Evolutionary conservation across 2,888 invertebrate species (phyloP), one percentile per base, ranked within the genome.

Genomic region (Andrena chrysosceles): DNA sequence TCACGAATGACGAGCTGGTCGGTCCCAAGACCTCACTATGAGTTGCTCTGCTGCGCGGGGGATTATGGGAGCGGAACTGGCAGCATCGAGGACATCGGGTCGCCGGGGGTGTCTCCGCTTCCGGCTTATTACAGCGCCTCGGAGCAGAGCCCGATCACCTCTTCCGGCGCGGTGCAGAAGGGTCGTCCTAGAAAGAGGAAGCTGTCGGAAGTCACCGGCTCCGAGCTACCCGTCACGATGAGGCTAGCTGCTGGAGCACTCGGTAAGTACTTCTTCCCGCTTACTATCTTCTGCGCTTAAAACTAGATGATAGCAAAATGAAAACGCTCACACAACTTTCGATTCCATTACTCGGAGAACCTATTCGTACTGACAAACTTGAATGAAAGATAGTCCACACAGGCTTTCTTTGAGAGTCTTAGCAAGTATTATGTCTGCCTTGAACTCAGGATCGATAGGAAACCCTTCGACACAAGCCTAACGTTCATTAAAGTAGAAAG

Each of bases 151-250:
- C 93, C 93, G 7, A 91, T 93, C 64, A 87, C 91, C 60, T 80
- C 91, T 5, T 88, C 90, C 26, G 90, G 94, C 4, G 95, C 96
- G 2, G 96, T 95, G 68, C 96, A 96, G 84, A 98, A 98, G 94
- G 97, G 97, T 0, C 94, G 98, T 31, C 97, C 97, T 0, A 95
- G 97, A 89, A 98, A 98, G 94, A 95, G 97, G 92, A 97, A 97
- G 93, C 92, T 96, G n/a, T 94, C 94, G 56, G 94, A 94, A 84
- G 6, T 95, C 95, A 96, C 96, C 66, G 94, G 94, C 60, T 93
- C 94, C 26, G 96, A 96, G 82, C 94, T 96, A 89, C 96, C 96
- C 77, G 95, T 96, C 6, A 96, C 95, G 0, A 96, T 97, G 96
- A 95, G 96, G 91, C 96, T 97, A 95, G 96, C 96, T 31, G 96